Percentiles rank a stretch among this genome's conserved stretches.
Evolutionary conservation across 2,113 vertebrate species (phyloP).

Genomic region (Bufo bufo): DNA sequence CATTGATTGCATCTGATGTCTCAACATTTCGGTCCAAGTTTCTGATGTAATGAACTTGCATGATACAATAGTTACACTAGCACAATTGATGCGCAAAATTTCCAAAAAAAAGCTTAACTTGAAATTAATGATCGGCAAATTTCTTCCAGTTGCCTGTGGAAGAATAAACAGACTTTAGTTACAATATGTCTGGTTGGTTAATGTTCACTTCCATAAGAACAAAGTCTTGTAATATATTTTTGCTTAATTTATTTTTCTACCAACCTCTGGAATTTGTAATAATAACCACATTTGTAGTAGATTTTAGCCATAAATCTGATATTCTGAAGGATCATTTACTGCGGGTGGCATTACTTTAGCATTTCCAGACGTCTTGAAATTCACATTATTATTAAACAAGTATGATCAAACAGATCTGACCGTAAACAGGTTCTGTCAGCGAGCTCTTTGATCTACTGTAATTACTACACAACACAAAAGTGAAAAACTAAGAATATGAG

Average conservation of each 20-base stretch:
- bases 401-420: not conserved
- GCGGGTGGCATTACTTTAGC: constrained; percentile 2
- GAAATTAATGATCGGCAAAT: not conserved
- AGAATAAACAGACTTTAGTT: not conserved
- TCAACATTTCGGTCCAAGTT: not conserved
- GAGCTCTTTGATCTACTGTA: not conserved
- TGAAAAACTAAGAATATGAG: too few species aligned
- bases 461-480: not conserved
- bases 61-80: not conserved
- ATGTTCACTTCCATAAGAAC: not conserved
- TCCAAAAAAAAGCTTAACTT: not conserved
- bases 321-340: constrained; percentile 6
- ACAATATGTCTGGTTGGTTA: not conserved
- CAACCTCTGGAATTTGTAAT: not conserved
- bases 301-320: not conserved
- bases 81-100: constrained; percentile 2
- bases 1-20: not conserved
- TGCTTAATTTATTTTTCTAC: not conserved
- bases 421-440: constrained; percentile 3
- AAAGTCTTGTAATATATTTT: constrained; percentile 12
- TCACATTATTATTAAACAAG: not conserved
- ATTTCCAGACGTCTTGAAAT: constrained; percentile 9
- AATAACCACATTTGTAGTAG: not conserved
- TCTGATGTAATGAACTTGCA: not conserved
- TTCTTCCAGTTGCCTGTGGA: not conserved